Evolutionary conservation across 1,140 invertebrate genomes (phyloP), one percentile per base, ranked within the genome.

Genomic region (Psilanteris sp.): DNA sequence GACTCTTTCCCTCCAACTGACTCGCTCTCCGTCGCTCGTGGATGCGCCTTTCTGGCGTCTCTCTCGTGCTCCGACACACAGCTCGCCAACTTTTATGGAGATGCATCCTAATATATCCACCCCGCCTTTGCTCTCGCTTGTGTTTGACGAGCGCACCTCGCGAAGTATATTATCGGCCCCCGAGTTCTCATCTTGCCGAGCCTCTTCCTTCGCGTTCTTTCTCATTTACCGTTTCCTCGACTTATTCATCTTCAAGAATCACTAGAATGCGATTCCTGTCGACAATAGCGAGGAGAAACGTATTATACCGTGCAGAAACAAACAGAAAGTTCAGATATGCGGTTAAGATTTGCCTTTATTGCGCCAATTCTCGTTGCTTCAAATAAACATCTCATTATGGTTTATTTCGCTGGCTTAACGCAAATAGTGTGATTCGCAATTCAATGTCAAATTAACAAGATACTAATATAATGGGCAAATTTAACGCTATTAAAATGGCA

Each of bases 31-130:
- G 29, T 52, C 26, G 16, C 8, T 18, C 55, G 13, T 29, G 20
- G 24, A 7, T 26, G 26, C 31, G 27, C 22, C 32, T 48, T 34
- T 0, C 2, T 14, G 4, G 2, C 26, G 13, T 57, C 62, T 59
- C 62, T 18, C 22, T 66, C 36, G 11, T 18, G 7, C 57, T 26
- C 46, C 44, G 32, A 50, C 67, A 27, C 71, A 36, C 57, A 37
- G 77, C 77, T 78, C 74, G 82, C 81, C 81, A 87, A 87, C 86
- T 89, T 89, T 89, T 86, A 88, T 88, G 85, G 86, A 88, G 85
- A 88, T 87, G 86, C 86, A 85, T 87, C 83, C 85, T 87, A 87
- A 88, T 88, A 88, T 87, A 88, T 86, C 85, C 85, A 82, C 77
- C 78, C 72, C 74, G 85, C 84, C n/a, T n/a, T 86, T 86, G 86